A percentile compares a stretch with the other conserved stretches of the same genome.
Evolutionary conservation across 2,113 vertebrate genomes (phyloP).

Genomic region (Notothenia coriiceps): DNA sequence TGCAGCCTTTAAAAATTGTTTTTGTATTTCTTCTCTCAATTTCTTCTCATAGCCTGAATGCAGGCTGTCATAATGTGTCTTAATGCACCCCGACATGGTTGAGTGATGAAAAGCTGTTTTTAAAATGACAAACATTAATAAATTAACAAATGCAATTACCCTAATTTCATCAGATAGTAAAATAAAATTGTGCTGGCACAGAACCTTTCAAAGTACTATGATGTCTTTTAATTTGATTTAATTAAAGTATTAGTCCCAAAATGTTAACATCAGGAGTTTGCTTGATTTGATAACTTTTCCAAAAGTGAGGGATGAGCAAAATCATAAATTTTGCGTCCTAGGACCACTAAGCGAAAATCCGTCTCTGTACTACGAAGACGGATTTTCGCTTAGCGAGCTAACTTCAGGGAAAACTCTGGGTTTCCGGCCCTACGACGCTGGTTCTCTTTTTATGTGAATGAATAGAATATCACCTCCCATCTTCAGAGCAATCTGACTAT

Average conservation of each 20-base stretch:
- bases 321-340: too few relatives aligned
- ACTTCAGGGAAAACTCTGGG: too few relatives aligned
- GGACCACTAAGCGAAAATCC: too few relatives aligned
- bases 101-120: constrained; percentile 21
- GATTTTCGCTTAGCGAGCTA: too few relatives aligned
- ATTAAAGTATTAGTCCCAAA: neutral
- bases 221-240: neutral
- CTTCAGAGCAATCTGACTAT: too few relatives aligned
- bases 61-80: neutral
- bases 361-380: too few relatives aligned
- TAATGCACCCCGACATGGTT: constrained; percentile 4
- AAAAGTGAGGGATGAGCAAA: too few relatives aligned
- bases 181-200: neutral
- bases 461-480: too few relatives aligned
- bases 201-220: constrained; percentile 23
- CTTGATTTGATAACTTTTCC: too few relatives aligned
- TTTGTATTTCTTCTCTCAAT: neutral
- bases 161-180: neutral
- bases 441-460: too few relatives aligned
- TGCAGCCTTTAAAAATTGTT: neutral
- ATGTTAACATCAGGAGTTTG: neutral
- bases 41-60: constrained; percentile 4
- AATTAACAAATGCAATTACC: constrained; percentile 21
- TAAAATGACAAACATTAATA: neutral
- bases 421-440: too few relatives aligned